Conservation (phyloP, 2,888 invertebrate genomes). For the Epistrophe grossulariae region DNA sequence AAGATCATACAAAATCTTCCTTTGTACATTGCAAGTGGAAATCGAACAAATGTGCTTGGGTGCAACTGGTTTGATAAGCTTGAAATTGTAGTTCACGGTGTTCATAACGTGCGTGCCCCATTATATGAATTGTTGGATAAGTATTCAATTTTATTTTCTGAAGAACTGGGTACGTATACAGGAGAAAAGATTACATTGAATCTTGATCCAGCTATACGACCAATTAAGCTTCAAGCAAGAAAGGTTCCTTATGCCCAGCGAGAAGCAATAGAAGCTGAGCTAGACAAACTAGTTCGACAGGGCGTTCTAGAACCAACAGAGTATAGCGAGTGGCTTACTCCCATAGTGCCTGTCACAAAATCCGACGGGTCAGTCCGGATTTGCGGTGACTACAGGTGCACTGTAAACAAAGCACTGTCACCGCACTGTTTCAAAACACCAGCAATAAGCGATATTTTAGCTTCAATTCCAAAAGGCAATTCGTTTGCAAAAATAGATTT, state of each 20-base stretch:
- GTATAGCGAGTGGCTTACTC: conserved; percentile 45
- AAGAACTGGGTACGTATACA: background rate
- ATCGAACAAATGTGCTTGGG: background rate
- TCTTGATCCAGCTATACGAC: conserved; percentile 3
- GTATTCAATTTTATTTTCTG: background rate
- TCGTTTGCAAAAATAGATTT: background rate
- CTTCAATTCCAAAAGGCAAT: background rate
- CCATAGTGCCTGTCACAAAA: conserved; percentile 58
- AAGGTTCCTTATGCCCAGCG: conserved; percentile 65
- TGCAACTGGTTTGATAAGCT: background rate
- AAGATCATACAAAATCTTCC: background rate
- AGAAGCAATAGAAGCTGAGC: conserved; percentile 68
- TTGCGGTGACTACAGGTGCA: no score
- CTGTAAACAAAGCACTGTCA: no score
- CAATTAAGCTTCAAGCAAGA: conserved; percentile 22
- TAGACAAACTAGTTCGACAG: conserved; percentile 74
- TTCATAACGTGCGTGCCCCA: background rate
- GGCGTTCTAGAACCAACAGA: conserved; percentile 73
- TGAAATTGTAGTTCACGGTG: background rate
- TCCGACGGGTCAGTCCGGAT: conserved; percentile 70
- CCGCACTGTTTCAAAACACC: no score
- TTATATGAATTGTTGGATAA: background rate
- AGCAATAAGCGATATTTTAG: no score
- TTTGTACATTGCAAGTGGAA: conserved; percentile 5
- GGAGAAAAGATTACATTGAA: background rate